phyloP scores from a whole-genome alignment of 2,888 invertebrate genomes.

The Marronus borbonicus region DNA sequence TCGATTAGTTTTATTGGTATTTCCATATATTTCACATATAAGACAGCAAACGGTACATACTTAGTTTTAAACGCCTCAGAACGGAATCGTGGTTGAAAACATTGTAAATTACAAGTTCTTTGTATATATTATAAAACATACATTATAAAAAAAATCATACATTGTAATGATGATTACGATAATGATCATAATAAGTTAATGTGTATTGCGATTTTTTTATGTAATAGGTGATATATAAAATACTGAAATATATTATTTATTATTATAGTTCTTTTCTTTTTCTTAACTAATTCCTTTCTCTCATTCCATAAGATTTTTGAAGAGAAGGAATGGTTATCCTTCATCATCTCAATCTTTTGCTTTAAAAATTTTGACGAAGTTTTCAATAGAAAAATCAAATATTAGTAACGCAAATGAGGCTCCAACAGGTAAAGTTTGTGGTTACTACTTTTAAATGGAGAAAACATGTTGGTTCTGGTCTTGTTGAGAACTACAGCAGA shows the following conservation, averaged over 20 bases:
- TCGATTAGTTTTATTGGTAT: too few relatives aligned
- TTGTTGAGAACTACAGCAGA: too few relatives aligned
- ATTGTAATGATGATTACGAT: constrained; percentile 4
- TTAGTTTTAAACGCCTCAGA: background rate
- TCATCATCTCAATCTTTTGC: too few relatives aligned
- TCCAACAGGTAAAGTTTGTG: too few relatives aligned
- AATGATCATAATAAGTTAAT: constrained; percentile 21
- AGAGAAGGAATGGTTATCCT: too few relatives aligned
- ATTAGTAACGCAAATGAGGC: too few relatives aligned
- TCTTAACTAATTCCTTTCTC: background rate
- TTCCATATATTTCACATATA: background rate
- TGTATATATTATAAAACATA: constrained; percentile 24
- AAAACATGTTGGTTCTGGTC: too few relatives aligned
- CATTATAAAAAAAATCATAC: constrained; percentile 15
- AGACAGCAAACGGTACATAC: background rate
- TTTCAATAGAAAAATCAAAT: too few relatives aligned
- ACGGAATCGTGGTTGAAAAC: constrained; percentile 9
- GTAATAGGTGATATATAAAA: constrained; percentile 39
- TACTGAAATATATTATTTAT: constrained; percentile 39
- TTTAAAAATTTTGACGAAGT: too few relatives aligned
- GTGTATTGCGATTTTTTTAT: constrained; percentile 38
- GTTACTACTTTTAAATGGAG: too few relatives aligned
- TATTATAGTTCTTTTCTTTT: constrained; percentile 15
- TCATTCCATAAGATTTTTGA: background rate
- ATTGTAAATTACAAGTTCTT: constrained; percentile 23